Conservation (phyloP, 2,113 vertebrate genomes). For the Sinocyclocheilus grahami region DNA sequence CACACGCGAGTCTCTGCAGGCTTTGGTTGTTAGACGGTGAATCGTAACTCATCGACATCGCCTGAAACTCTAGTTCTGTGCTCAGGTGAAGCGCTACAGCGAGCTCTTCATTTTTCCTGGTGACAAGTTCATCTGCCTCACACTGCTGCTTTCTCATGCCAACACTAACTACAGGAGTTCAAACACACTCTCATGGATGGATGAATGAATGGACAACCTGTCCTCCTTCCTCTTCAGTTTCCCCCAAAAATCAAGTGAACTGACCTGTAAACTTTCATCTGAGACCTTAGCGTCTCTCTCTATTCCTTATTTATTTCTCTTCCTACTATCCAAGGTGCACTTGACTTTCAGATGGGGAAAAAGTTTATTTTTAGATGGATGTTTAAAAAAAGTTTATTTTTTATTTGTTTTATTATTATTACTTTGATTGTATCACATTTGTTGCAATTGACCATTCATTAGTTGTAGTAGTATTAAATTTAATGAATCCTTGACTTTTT, state of each 20-base stretch:
- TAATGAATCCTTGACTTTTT: too few relatives aligned
- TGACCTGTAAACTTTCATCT: conserved; percentile 61
- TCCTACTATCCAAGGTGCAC: neutral
- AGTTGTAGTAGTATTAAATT: too few relatives aligned
- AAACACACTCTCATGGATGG: neutral
- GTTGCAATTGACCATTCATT: too few relatives aligned
- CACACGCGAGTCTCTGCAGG: neutral
- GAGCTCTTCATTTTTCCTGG: neutral
- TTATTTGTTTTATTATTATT: too few relatives aligned
- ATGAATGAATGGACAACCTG: neutral
- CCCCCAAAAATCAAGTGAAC: conserved; percentile 58
- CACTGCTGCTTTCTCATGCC: neutral
- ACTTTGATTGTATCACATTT: too few relatives aligned
- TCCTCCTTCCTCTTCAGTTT: neutral
- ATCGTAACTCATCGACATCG: neutral
- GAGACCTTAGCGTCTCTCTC: conserved; percentile 37
- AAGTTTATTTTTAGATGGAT: too few relatives aligned
- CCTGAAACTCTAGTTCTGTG: neutral
- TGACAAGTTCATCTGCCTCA: conserved; percentile 5
- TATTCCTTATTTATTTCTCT: neutral
- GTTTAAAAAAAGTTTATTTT: too few relatives aligned
- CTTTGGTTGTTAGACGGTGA: conserved; percentile 7
- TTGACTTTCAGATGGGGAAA: too few relatives aligned
- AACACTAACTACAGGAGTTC: neutral
- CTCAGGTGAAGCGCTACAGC: neutral